Percentiles rank a stretch among this genome's conserved stretches.
Evolutionary conservation across 1,140 invertebrate species (phyloP).

Genomic region (Formica exsecta): DNA sequence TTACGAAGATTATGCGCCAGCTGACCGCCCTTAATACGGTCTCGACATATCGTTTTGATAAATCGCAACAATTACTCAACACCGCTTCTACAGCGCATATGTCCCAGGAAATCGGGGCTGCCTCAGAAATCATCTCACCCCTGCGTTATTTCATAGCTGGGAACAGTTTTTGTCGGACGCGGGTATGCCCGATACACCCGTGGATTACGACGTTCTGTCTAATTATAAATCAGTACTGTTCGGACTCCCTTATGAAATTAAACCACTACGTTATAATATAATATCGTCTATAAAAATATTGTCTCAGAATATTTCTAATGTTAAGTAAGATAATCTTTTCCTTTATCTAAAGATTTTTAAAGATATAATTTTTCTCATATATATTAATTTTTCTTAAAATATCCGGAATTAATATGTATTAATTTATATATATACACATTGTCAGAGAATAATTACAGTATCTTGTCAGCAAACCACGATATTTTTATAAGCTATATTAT

Average conservation of each 20-base stretch:
- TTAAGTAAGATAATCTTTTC: not conserved
- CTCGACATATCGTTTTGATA: conserved; percentile 81
- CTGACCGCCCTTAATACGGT: conserved; percentile 75
- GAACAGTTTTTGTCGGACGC: conserved; percentile 70
- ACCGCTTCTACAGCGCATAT: conserved; percentile 75
- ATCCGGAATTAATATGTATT: not conserved
- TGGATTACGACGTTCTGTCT: conserved; percentile 72
- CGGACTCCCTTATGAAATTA: conserved; percentile 45
- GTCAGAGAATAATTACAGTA: not conserved
- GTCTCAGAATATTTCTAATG: not conserved
- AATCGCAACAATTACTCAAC: conserved; percentile 82
- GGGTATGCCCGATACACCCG: conserved; percentile 59
- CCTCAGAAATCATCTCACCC: conserved; percentile 57
- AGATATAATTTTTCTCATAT: not conserved
- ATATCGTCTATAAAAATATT: conserved; percentile 15
- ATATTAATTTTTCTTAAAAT: not conserved
- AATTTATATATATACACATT: not conserved
- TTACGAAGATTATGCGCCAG: conserved; percentile 69
- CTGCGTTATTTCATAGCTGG: conserved; percentile 62
- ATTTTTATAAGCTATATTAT: not conserved
- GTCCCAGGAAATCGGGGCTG: conserved; percentile 72
- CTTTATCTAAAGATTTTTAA: not conserved
- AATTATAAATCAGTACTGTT: conserved; percentile 70
- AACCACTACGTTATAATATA: conserved; percentile 31
- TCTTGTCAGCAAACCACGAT: not conserved